Evolutionary conservation across 2,113 vertebrate genomes (phyloP), one percentile per base, ranked within the genome.

Genomic region (Okapia johnstoni): DNA sequence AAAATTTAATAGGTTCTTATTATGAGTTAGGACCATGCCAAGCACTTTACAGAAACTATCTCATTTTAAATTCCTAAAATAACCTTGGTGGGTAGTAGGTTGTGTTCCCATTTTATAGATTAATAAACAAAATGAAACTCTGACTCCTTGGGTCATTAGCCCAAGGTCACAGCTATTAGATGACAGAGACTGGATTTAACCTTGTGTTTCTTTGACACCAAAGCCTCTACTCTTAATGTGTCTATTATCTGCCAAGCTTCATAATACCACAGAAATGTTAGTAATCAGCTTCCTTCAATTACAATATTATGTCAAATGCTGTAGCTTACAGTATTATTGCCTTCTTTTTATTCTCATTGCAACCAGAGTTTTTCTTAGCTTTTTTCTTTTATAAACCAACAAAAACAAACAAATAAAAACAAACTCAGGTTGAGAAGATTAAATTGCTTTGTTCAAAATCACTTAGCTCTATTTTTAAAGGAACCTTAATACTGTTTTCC

Each of bases 41-140:
- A 50, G 11, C 4, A 48, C 25, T 95, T 94, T 63, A 43, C 15
- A 85, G 73, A 25, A 8, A 85, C 1, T 28, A 50, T 36, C 7
- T 89, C 14, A 48, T 40, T 93, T 96, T 91, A 73, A 70, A 70
- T 96, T 91, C 30, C 30, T 81, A 94, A 95, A 77, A 40, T 91
- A 93, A 96, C 17, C 6, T 87, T 66, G 2, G n/a, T 61, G 6
- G 14, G 1, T 63, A 61, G 7, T 76, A 73, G n/a, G 15, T 9
- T 80, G n/a, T 54, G 6, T 77, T 40, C 80, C 54, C 66, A 17
- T 43, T 90, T 92, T 77, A 77, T 3, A 80, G 50, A 81, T 52
- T 33, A 70, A 46, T 85, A 36, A 95, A 70, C 19, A 52, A n/a
- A 92, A 61, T 36, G 30, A 57, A 6, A 55, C 7, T 30, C 30